phyloP scores from a whole-genome alignment of 2,113 vertebrate species.

The Plecotus auritus region DNA sequence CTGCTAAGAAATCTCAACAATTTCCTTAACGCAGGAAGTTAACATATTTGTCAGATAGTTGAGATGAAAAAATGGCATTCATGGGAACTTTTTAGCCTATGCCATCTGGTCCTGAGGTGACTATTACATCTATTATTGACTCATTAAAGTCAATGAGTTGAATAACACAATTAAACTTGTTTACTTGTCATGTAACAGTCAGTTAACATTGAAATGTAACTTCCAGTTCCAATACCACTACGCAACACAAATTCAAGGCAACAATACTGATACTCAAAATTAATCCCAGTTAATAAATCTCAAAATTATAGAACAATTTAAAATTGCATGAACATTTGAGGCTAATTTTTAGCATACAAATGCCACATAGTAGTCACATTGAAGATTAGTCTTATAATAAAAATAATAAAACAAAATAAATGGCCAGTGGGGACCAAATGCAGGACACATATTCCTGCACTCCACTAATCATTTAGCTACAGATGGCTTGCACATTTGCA shows the following conservation, averaged over 20 bases:
- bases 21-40: constrained; percentile 64
- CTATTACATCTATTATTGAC: constrained; percentile 84
- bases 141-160: constrained; percentile 88
- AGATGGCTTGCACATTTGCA: constrained; percentile 46
- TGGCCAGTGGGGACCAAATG: not conserved
- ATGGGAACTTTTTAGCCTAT: constrained; percentile 70
- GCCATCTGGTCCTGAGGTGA: constrained; percentile 85
- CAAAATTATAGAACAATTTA: constrained; percentile 67
- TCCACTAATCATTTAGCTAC: constrained; percentile 51
- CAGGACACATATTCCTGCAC: constrained; percentile 25
- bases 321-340: constrained; percentile 60
- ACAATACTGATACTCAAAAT: constrained; percentile 52
- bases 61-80: constrained; percentile 80
- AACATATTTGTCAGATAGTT: constrained; percentile 84
- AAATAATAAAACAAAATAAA: constrained; percentile 78
- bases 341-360: constrained; percentile 48
- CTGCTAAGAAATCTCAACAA: constrained; percentile 78
- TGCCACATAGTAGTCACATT: constrained; percentile 12
- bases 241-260: not conserved
- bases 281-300: constrained; percentile 70
- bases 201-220: constrained; percentile 80
- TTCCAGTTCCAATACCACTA: constrained; percentile 61
- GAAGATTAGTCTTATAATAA: constrained; percentile 74
- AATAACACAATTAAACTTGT: constrained; percentile 85
- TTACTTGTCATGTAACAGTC: constrained; percentile 83